Base-by-base conservation (phyloP, 2,888 invertebrate species). In the Leptopilina drosophilae region DNA sequence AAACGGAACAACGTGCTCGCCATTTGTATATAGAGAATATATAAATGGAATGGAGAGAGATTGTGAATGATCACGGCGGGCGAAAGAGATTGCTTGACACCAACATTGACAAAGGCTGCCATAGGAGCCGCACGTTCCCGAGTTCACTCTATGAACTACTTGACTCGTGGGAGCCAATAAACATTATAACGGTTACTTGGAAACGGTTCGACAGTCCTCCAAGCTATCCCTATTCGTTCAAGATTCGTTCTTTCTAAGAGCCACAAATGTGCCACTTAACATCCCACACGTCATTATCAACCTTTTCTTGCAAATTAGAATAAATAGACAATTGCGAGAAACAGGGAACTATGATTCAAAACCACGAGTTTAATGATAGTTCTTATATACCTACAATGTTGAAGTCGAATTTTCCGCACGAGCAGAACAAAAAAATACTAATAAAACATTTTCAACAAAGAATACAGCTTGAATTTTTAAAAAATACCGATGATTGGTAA, bases 131-230 rank as follows among this genome's bases (percentile, higher is more conserved):
- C 20, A 53, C 53, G 69, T 69, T 69, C 69, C n/a, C 53, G 20
- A 20, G 53, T 53, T 69, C 49, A 20, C 53, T 26, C 53, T 20
- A 69, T 69, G 53, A 69, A 56, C 69, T 69, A 69, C 33, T 69
- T 56, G 8, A 26, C 53, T 69, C 69, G 69, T 69, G 69, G 26
- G 69, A 69, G 69, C 69, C 69, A 69, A 53, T 69, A 53, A 56
- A 69, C n/a, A 49, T 26, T 69, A 69, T 69, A 69, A 69, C 69
- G 33, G 33, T 26, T 26, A 53, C 33, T 69, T 26, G 9, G 49
- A 67, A 42, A 46, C 12, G 46, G 46, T 53, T 69, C 53, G 26
- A 69, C 69, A 26, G 49, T 69, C 14, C 40, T 26, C 26, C 53
- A 14, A 69, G 69, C n/a, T 12, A 49, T 14, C 33, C 65, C 33